Evolutionary conservation across 2,113 vertebrate genomes (phyloP), one percentile per base, ranked within the genome.

Genomic region (Cinclus mexicanus): DNA sequence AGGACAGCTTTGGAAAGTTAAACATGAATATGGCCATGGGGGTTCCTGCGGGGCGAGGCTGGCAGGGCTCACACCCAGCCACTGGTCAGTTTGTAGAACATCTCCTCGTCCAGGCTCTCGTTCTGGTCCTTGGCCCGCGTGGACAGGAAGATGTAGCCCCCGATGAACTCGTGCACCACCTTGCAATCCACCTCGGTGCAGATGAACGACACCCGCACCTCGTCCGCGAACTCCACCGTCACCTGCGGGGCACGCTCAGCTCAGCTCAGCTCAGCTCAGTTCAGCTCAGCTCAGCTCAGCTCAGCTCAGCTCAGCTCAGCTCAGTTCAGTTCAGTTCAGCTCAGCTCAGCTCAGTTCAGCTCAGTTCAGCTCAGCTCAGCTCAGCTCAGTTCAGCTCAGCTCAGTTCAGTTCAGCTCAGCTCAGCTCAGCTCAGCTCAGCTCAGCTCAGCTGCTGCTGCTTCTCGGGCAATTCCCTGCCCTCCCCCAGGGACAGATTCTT

Each of bases 11-110:
- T 97, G 96, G 74, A 84, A 96, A 95, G 97, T 98, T 98, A 98
- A 96, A 97, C 93, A 97, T 93, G 89, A 96, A 83, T 96, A 97
- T 91, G 97, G 97, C 97, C 85, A 23, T 42, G 94, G 97, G 94
- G 91, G 91, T 57, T 97, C 94, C 67, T 74, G 37, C 33, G 19
- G 78, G 29, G 94, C 20, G 85, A n/a, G 84, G 87, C 14, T 21
- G 50, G 14, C 24, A 53, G 83, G 83, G 55, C 89, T 99, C 98
- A 99, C 96, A 99, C 98, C 99, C 99, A 99, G 59, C 99, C 99
- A 10, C 99, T 99, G 97, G 99, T 99, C 95, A 99, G 99, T 98
- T 99, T 99, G 98, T 99, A 99, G 98, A 99, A 99, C 99, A 99
- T 99, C 98, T 99, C 99, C 95, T 99, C 99, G 2, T 99, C 99